These are phyloP conservation scores for Mustelus asterias DNA, from an alignment of 2,113 vertebrate species.

Conservation along the genomic window DNA sequence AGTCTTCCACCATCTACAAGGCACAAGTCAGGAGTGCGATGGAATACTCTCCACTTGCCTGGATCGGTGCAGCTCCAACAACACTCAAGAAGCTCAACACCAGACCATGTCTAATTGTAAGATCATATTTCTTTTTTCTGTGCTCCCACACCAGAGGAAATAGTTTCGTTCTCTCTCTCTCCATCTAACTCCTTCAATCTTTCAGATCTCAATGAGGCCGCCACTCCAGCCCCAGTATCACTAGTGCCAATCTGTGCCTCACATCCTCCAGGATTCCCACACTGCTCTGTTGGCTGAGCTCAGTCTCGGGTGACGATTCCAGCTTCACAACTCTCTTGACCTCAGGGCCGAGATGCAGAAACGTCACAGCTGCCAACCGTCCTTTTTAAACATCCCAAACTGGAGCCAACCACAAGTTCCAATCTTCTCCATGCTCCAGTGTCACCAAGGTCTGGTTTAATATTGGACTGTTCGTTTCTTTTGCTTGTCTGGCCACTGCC, in stretches of 20 bases:
- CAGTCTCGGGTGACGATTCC: background rate
- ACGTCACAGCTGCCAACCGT: background rate
- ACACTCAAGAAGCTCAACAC: no score
- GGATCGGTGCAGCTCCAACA: no score
- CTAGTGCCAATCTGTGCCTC: background rate
- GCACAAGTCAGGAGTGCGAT: no score
- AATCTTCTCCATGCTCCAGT: background rate
- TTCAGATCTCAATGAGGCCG: background rate
- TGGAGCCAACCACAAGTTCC: background rate
- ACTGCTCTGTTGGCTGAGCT: background rate
- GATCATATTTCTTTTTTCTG: background rate
- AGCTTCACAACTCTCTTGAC: background rate
- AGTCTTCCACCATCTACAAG: no score
- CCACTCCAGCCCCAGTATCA: background rate
- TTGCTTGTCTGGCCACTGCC: no score
- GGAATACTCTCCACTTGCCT: no score
- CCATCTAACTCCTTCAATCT: background rate
- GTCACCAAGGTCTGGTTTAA: background rate
- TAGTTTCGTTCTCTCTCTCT: background rate
- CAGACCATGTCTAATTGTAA: background rate
- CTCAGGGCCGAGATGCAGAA: background rate
- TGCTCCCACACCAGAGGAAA: background rate
- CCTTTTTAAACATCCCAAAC: background rate
- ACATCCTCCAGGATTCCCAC: background rate
- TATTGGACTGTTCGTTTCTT: background rate